Evolutionary conservation across 1,140 invertebrate genomes (phyloP).

Genomic region (Scaptomyza montana): DNA sequence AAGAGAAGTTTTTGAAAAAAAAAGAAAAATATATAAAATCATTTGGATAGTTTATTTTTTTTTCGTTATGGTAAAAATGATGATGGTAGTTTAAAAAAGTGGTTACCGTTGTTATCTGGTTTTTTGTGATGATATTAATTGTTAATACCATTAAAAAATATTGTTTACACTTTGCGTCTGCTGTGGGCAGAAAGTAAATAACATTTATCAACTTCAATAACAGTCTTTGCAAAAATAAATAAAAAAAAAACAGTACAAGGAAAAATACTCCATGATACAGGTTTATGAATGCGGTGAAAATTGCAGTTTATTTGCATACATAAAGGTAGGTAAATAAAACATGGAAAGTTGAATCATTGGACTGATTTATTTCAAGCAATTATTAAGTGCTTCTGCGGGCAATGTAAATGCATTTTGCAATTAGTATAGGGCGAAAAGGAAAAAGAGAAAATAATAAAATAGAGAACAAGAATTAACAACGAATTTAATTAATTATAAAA

Average conservation of each 20-base stretch:
- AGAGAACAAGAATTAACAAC: no score
- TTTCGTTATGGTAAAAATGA: not conserved
- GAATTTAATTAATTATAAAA: no score
- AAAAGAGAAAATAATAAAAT: no score
- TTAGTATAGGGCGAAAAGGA: not conserved
- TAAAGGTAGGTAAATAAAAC: no score
- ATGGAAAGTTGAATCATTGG: not conserved
- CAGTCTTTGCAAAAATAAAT: not conserved
- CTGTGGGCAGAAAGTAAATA: not conserved
- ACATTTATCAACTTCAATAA: not conserved
- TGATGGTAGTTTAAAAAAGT: not conserved
- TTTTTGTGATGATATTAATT: slow-evolving; percentile 26
- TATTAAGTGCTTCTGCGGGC: not conserved
- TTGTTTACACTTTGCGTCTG: not conserved
- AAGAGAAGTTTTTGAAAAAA: slow-evolving; percentile 30
- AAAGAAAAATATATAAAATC: not conserved
- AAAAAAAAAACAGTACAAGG: not conserved
- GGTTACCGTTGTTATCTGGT: slow-evolving; percentile 12
- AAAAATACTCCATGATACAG: not conserved
- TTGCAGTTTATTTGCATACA: not conserved
- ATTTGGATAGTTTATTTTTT: not conserved
- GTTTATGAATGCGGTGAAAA: not conserved
- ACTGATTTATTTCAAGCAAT: not conserved
- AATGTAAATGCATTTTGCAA: not conserved
- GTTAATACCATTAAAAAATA: slow-evolving; percentile 11